Base-by-base conservation (phyloP, 1,140 invertebrate genomes). In the Sminthurides bifidus region DNA sequence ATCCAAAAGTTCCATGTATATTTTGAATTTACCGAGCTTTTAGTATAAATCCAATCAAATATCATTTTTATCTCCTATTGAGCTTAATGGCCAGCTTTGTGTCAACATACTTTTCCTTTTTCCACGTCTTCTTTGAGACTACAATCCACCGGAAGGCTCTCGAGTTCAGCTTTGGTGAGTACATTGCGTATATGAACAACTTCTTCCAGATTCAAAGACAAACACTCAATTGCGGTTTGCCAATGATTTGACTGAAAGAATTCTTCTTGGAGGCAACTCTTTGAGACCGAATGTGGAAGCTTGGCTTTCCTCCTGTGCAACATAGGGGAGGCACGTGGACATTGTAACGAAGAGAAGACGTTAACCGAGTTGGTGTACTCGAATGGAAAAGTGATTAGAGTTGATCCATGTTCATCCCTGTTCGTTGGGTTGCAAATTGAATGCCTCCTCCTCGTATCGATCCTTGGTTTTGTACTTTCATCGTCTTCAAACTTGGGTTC, bases 141-240 rank as follows among this genome's bases (percentile, higher is more conserved):
- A 58, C 85, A 83, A 72, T 93, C 87, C 3, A 89, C 83, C 1
- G 91, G 86, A 40, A 95, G 73, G 48, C 85, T 84, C 70, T 97
- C 93, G 24, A 96, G 74, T 71, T 96, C 92, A 15, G 92, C 92
- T 74, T 94, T 95, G 5, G 93, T 96, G 59, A 97, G 77, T 35
- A 96, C 92, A 61, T 85, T 89, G 64, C 92, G 80, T 67, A 96
- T 96, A 71, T 96, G 92, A 29, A 93, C 89, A 61, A 97, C 92
- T 74, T 97, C 93, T 67, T 95, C 88, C 59, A 97, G 73, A 1
- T 91, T 96, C 52, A 97, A 75, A 2, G 90, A 91, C 48, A 96
- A 73, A 67, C 90, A 83, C 72, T 96, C 90, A 70, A 92, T 83
- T 33, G 84, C 84, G 65, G 89, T 84, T 67, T 89, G 81, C 80